phyloP scores from a whole-genome alignment of 2,888 invertebrate genomes.

The Mystacides longicornis region DNA sequence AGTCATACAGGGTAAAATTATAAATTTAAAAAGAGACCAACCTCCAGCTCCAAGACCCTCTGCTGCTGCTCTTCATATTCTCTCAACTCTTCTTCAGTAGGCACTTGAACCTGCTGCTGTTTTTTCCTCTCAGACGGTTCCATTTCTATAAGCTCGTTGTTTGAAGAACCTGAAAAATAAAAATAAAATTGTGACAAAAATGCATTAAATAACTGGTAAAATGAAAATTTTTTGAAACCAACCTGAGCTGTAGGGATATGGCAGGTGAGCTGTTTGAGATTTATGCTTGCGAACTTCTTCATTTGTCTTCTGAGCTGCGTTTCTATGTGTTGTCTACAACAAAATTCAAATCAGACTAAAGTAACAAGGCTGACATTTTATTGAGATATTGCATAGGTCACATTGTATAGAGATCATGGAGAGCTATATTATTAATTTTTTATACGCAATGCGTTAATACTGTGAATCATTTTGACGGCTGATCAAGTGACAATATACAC shows the following conservation, averaged over 20 bases:
- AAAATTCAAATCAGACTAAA: constrained; percentile 1
- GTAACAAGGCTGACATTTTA: background rate
- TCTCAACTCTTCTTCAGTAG: constrained; percentile 69
- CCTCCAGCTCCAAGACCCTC: constrained; percentile 85
- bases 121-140: constrained; percentile 35
- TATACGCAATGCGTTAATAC: too few species aligned
- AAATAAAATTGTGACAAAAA: background rate
- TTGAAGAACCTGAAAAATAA: constrained; percentile 13
- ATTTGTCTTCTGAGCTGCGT: constrained; percentile 85
- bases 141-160: constrained; percentile 36
- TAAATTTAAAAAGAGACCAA: too few species aligned
- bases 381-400: too few species aligned
- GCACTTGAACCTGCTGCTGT: constrained; percentile 66
- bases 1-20: too few species aligned
- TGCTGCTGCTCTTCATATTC: constrained; percentile 84
- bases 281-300: constrained; percentile 76
- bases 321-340: constrained; percentile 68
- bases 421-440: too few species aligned
- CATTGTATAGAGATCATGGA: too few species aligned
- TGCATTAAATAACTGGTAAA: background rate
- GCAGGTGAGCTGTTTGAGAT: constrained; percentile 49
- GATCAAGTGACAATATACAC: too few species aligned
- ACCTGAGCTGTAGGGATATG: constrained; percentile 51
- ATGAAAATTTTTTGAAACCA: background rate
- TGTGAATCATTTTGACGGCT: too few species aligned